These are phyloP conservation scores for Drosophila mayaguana DNA, from an alignment of 2,888 invertebrate genomes.

Conservation along the genomic window DNA sequence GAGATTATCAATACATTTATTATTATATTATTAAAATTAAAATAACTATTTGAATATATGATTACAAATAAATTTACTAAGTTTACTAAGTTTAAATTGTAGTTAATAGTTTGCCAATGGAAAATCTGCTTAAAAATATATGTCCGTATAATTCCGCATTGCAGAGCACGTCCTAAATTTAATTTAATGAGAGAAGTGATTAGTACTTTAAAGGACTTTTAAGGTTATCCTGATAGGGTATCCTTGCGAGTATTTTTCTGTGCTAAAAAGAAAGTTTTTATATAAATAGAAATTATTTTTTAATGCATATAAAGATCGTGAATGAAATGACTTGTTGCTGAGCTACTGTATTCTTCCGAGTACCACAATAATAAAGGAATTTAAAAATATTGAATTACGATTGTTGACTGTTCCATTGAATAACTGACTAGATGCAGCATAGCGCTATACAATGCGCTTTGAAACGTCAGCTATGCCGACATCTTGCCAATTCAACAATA, in stretches of 20 bases:
- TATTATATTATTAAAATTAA: not conserved
- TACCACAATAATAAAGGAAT: not conserved
- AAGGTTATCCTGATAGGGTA: not conserved
- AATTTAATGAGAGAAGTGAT: not conserved
- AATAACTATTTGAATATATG: not conserved
- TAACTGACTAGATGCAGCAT: slow-evolving; percentile 86
- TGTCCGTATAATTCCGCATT: not conserved
- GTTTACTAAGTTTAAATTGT: no score
- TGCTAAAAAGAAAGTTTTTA: slow-evolving; percentile 21
- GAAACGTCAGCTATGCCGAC: slow-evolving; percentile 85
- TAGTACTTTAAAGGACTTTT: not conserved
- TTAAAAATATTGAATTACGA: not conserved
- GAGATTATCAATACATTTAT: not conserved
- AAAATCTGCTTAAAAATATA: not conserved
- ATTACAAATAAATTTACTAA: not conserved
- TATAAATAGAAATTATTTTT: not conserved
- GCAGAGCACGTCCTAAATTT: not conserved
- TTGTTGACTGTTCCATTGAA: slow-evolving; percentile 82
- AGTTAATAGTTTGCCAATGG: no score
- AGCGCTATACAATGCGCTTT: slow-evolving; percentile 81
- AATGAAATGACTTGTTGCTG: not conserved
- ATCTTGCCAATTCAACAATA: slow-evolving; percentile 85
- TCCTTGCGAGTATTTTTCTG: no score
- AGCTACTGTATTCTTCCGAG: not conserved
- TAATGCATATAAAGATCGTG: not conserved